Base-by-base conservation (phyloP, 1,140 invertebrate species). In the Diorhabda elongata region DNA sequence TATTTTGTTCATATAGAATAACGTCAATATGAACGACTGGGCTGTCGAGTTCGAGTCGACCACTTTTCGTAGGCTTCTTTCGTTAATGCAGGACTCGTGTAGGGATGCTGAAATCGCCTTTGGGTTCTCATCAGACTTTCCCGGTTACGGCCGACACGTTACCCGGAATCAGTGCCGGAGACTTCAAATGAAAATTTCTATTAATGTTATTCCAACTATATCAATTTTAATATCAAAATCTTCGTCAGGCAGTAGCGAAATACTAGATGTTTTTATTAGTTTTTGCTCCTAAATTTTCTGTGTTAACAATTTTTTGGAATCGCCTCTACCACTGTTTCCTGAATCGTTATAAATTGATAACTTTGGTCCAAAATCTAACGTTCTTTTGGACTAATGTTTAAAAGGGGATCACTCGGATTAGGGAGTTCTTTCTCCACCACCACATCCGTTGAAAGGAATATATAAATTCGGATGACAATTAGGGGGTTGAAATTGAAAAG, bases 71-170 rank as follows among this genome's bases (percentile, higher is more conserved):
- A 71, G 73, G 71, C 73, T 76, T 77, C 76, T 77, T 76, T 69
- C 70, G 74, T 65, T 77, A 77, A 77, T 77, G 76, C 76, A 77
- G 73, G 64, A 77, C 74, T 69, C 76, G 74, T 77, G 76, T 77
- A 77, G 76, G 74, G 76, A 76, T 72, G 74, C 72, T 69, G 69
- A 74, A 77, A 77, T 77, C 76, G 76, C 76, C 73, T 77, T 77
- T 74, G 76, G 76, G 73, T 70, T 74, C 67, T 74, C 69, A 70
- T 64, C 42, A 67, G 69, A 67, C 68, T 71, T 69, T 72, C 70
- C 73, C 68, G 67, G 64, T 6, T 72, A 72, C 69, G 66, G 64
- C 70, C 65, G 52, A 64, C 74, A 75, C 74, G 74, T 74, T 69
- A 61, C 72, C 69, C 47, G 4, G 47, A 6, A n/a, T 52, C 47